Evolutionary conservation across 2,113 vertebrate genomes (phyloP).

Genomic region (Nesogale talazaci): DNA sequence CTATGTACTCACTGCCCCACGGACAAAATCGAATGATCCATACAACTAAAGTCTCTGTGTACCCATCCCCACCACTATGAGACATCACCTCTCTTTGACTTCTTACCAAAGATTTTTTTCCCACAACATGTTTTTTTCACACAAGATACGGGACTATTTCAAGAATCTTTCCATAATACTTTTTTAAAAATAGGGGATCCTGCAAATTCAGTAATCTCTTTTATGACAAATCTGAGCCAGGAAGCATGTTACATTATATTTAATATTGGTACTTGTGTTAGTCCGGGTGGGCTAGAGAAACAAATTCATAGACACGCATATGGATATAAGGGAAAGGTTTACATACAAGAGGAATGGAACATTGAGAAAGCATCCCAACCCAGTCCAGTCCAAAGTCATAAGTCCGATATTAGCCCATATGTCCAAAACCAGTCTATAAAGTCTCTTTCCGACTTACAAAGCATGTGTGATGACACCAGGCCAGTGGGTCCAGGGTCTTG

Average conservation of each 20-base stretch:
- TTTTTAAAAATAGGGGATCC: neutral
- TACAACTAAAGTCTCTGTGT: conserved; percentile 21
- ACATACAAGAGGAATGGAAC: too few species aligned
- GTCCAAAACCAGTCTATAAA: too few species aligned
- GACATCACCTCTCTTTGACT: neutral
- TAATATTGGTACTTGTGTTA: conserved; percentile 52
- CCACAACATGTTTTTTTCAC: conserved; percentile 30
- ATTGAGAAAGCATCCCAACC: too few species aligned
- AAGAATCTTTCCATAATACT: conserved; percentile 13
- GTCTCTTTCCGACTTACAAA: too few species aligned
- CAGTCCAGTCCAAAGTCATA: too few species aligned
- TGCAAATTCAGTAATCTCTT: neutral
- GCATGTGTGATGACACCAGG: too few species aligned
- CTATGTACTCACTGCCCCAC: neutral
- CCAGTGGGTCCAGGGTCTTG: too few species aligned
- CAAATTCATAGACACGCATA: too few species aligned
- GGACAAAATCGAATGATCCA: conserved; percentile 29
- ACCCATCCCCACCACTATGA: neutral
- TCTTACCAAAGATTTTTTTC: conserved; percentile 29
- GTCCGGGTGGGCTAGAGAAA: too few species aligned
- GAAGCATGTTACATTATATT: conserved; percentile 37
- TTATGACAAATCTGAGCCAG: neutral
- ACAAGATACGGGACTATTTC: conserved; percentile 2
- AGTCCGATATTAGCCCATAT: too few species aligned
- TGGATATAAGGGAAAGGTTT: too few species aligned